These are phyloP conservation scores for Lasioglossum albipes DNA, from an alignment of 1,140 invertebrate genomes.

Conservation along the genomic window DNA sequence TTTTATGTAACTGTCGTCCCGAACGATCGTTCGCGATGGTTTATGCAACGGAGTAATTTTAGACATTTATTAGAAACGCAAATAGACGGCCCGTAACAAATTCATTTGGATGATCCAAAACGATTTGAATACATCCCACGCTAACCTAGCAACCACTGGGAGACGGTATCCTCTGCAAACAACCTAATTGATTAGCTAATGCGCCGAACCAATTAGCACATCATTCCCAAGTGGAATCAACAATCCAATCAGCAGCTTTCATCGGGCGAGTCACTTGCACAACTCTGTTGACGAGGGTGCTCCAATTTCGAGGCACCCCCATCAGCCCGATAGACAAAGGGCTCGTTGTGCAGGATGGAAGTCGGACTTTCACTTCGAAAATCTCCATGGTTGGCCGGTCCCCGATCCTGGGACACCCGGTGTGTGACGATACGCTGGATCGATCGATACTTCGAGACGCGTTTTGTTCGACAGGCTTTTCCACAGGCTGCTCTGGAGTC, in stretches of 20 bases:
- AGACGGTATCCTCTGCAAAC: too few species aligned
- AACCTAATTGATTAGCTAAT: neutral
- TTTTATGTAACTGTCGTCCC: too few species aligned
- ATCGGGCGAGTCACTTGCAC: neutral
- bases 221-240: neutral
- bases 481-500: slow-evolving; percentile 3
- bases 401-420: neutral
- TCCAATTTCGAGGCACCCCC: neutral
- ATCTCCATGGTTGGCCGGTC: slow-evolving; percentile 30
- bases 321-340: slow-evolving; percentile 25
- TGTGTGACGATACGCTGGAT: neutral
- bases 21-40: too few species aligned
- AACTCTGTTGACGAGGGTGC: neutral
- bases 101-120: too few species aligned
- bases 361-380: slow-evolving; percentile 48
- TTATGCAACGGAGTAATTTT: too few species aligned
- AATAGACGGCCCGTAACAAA: too few species aligned
- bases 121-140: too few species aligned
- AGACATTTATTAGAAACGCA: too few species aligned
- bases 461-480: neutral
- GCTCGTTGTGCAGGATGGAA: slow-evolving; percentile 27
- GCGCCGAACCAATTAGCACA: neutral
- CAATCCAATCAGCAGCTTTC: neutral
- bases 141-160: too few species aligned
- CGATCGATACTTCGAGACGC: slow-evolving; percentile 12